Evolutionary conservation across 2,888 invertebrate genomes (phyloP).

Genomic region (Charanyca ferruginea): DNA sequence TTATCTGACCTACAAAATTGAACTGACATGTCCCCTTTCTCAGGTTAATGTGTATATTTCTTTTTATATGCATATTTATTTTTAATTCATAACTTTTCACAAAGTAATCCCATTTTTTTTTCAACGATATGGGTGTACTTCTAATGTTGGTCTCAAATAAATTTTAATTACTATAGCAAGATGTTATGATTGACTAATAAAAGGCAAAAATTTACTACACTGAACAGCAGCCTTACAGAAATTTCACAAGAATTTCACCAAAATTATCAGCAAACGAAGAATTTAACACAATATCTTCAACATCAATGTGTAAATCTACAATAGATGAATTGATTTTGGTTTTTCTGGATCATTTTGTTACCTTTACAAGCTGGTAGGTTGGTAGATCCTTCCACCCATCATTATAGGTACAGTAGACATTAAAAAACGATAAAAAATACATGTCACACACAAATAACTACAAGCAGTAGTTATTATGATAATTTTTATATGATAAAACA

Average conservation of each 20-base stretch:
- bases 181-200: too few species aligned
- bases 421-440: slow-evolving; percentile 90
- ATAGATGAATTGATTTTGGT: slow-evolving; percentile 79
- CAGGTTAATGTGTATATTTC: too few species aligned
- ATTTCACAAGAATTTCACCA: slow-evolving; percentile 37
- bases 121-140: too few species aligned
- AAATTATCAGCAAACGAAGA: neutral
- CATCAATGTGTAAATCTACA: slow-evolving; percentile 88
- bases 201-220: neutral
- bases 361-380: slow-evolving; percentile 93
- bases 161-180: too few species aligned
- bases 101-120: too few species aligned
- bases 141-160: too few species aligned
- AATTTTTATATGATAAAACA: slow-evolving; percentile 36
- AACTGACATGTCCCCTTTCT: too few species aligned
- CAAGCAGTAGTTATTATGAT: slow-evolving; percentile 64
- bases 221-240: slow-evolving; percentile 59
- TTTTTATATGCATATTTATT: too few species aligned
- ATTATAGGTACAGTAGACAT: slow-evolving; percentile 90
- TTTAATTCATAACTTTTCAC: too few species aligned
- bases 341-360: slow-evolving; percentile 85
- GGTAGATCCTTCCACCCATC: slow-evolving; percentile 92
- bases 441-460: slow-evolving; percentile 90
- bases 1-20: too few species aligned
- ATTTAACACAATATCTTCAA: slow-evolving; percentile 26